Base-by-base conservation (phyloP, 2,797 vertebrate species). In the Mormyrus hasselquistii region DNA sequence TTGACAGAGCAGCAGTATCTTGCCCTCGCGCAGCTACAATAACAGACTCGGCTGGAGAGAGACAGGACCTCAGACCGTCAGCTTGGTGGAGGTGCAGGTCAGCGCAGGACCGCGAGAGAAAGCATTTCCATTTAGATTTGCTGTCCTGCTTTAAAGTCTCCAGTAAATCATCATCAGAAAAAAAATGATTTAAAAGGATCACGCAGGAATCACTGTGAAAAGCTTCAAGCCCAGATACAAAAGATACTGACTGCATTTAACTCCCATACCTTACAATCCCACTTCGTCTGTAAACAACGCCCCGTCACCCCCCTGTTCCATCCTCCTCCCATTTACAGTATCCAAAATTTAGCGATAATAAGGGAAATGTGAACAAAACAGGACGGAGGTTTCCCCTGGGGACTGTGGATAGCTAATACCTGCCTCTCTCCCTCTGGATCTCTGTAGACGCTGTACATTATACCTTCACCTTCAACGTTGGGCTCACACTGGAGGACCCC, bases 1-100 rank as follows among this genome's bases (percentile, higher is more conserved):
- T 44, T 82, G 76, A n/a, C 6, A n/a, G 49, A 53, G 50, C 84
- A 86, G 84, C 25, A 47, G 38, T 19, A 82, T 47, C 76, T 41
- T 0, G 76, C 76, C 76, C 76, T 82, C 76, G 19, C 41, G 76
- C 76, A 82, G 38, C 76, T 52, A 34, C 47, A 25, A 86, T 53
- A 86, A 86, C 84, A 86, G 76, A 25, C 25, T 52, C 84, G 16
- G 84, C 50, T 82, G 76, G 76, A 53, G 84, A 53, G 84, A 49
- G 25, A 86, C 22, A 16, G 55, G 84, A 25, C 47, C 84, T 25
- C 84, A 86, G 49, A 86, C 25, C 8, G 44, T 29, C 50, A 85
- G 83, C 47, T 14, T 29, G 47, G 22, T 12, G 44, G 83, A 85
- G 73, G 38, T 38, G 73, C 38, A 38, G 73, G 38, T 69, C 29